phyloP scores from a whole-genome alignment of 1,140 invertebrate genomes.

The Drosophila bifasciata region DNA sequence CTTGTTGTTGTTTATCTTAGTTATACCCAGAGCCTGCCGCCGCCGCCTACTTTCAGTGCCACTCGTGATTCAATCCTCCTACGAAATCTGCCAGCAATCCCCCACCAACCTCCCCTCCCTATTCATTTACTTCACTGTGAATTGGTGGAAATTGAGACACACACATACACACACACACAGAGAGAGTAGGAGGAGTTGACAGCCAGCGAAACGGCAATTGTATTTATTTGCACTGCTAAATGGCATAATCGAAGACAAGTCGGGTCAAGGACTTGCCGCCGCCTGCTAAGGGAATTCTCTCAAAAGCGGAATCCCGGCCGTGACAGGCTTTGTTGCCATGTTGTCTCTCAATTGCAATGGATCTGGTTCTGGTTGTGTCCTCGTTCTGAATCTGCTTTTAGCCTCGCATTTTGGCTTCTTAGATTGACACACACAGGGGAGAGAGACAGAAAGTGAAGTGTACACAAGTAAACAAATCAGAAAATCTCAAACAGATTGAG shows the following conservation, averaged over 20 bases:
- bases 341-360: slow-evolving; percentile 15
- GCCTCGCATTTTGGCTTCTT: not conserved
- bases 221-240: slow-evolving; percentile 80
- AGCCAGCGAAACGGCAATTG: slow-evolving; percentile 55
- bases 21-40: slow-evolving; percentile 38
- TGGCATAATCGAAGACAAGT: slow-evolving; percentile 68
- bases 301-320: not conserved
- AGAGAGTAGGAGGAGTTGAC: not conserved
- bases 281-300: slow-evolving; percentile 10
- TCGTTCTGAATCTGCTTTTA: not conserved
- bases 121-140: slow-evolving; percentile 19
- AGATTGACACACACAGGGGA: slow-evolving; percentile 14
- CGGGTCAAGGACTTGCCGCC: slow-evolving; percentile 46
- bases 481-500: not conserved
- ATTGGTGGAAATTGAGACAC: slow-evolving; percentile 73
- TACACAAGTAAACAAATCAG: slow-evolving; percentile 8
- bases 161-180: not conserved
- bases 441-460: not conserved
- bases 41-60: not conserved
- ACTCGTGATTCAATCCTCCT: too few species aligned
- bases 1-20: slow-evolving; percentile 62
- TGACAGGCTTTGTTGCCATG: slow-evolving; percentile 31
- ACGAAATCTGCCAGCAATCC: not conserved
- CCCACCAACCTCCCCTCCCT: not conserved
- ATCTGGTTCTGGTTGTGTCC: slow-evolving; percentile 4